Base-by-base conservation (phyloP, 1,140 invertebrate genomes). In the Procambarus clarkii region DNA sequence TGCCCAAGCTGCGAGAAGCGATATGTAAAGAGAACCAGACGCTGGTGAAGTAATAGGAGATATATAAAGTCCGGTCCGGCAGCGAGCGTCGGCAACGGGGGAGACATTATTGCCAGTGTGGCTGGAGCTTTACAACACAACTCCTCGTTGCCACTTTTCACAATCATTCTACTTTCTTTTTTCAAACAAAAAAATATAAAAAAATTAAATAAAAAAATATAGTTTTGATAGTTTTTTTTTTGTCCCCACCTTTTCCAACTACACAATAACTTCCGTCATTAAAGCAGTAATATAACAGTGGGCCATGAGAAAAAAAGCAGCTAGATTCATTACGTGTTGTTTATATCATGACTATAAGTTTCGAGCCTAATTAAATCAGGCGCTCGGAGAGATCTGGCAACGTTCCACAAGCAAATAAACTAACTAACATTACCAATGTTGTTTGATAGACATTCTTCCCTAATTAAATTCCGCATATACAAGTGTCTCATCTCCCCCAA, bases 391-490 rank as follows among this genome's bases (percentile, higher is more conserved):
- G 13, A 64, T 64, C 60, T 64, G 60, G 60, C 60, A 64, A 64
- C 60, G 60, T 64, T 64, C 60, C 60, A 64, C 60, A 5, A 34
- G 60, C 21, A 64, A 64, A 64, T 64, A 64, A 64, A 64, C 60
- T 18, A 8, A 18, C 60, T 64, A 64, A 21, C 13, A 18, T 64
- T 64, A 64, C 60, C 60, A 64, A 64, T 82, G 80, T 82, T 82
- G 34, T 82, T 82, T 60, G 54, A 82, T 82, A 82, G 80, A 82
- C 58, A 82, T 82, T 82, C 80, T 60, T 60, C 21, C 80, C 80
- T 82, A 82, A 82, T 82, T 82, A 82, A 82, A 82, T 82, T 82
- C 80, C 60, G 60, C 60, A 64, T 64, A 64, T 64, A 34, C 18
- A 18, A 64, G 60, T 64, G 18, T 64, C 60, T 64, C 60, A 64